These are phyloP conservation scores for Eumerus sabulonum DNA, from an alignment of 2,888 invertebrate genomes.

Conservation along the genomic window DNA sequence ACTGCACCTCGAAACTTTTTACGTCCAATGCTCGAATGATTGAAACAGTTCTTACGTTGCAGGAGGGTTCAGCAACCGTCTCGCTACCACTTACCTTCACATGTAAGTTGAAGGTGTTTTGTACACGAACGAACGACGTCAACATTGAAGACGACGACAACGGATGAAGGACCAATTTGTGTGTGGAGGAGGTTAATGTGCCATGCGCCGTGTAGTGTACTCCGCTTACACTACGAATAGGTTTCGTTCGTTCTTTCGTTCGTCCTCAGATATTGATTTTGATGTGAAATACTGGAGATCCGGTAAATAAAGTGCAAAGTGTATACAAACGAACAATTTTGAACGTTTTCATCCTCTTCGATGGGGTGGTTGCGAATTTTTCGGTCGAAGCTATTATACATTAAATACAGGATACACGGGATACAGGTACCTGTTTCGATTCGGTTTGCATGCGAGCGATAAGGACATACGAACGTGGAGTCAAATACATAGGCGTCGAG, in stretches of 20 bases:
- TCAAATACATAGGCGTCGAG: no score
- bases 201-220: slow-evolving; percentile 52
- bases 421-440: slow-evolving; percentile 10
- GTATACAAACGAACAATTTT: slow-evolving; percentile 56
- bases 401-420: slow-evolving; percentile 33
- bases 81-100: slow-evolving; percentile 47
- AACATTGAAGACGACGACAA: slow-evolving; percentile 11
- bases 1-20: slow-evolving; percentile 13
- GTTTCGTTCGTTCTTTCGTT: slow-evolving; percentile 46
- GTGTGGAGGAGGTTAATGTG: slow-evolving; percentile 64
- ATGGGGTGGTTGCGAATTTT: slow-evolving; percentile 1
- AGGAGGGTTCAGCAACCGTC: not conserved
- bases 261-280: slow-evolving; percentile 62
- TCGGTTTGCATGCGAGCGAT: slow-evolving; percentile 7
- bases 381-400: slow-evolving; percentile 52
- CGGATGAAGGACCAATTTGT: slow-evolving; percentile 62
- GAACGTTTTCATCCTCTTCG: slow-evolving; percentile 47
- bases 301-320: slow-evolving; percentile 61
- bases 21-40: slow-evolving; percentile 33
- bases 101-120: slow-evolving; percentile 17
- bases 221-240: slow-evolving; percentile 23
- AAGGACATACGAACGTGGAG: slow-evolving; percentile 17
- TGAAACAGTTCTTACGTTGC: slow-evolving; percentile 34
- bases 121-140: not conserved
- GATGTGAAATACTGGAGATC: slow-evolving; percentile 61